Base-by-base conservation (phyloP, 2,888 invertebrate species). In the Nomada ferruginata region DNA sequence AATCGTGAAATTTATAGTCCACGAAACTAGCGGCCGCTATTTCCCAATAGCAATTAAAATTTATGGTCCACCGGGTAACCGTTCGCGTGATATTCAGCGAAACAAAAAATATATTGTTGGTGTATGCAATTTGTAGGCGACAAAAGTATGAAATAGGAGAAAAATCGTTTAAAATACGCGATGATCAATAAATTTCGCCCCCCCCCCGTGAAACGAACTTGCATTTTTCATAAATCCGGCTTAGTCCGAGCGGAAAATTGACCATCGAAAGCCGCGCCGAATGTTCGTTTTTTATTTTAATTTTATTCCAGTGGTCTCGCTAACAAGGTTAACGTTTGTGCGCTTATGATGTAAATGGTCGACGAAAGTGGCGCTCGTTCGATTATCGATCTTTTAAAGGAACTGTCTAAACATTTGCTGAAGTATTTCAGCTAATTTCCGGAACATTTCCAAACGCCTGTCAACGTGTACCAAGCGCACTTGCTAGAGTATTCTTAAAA, bases 161-260 rank as follows among this genome's bases (percentile, higher is more conserved):
- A 59, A 55, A 60, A 61, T 53, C 50, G 71, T 61, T 29, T 65
- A 47, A 59, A 65, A 81, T 73, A 72, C 44, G 63, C 55, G 42
- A 57, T 15, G 55, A 52, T 73, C 68, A 11, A 68, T 73, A 73
- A 80, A 80, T 73, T 69, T 29, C n/a, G 18, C 29, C 44, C 36
- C 29, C 29, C 29, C 42, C 20, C 68, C 63, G 63, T 73, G 73
- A 73, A 73, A 79, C 63, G 72, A 60, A 53, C 53, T 52, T 69
- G 73, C 47, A 73, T 69, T 73, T 59, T 69, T 76, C 29, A 65
- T 65, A 53, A 80, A 80, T 80, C 29, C 50, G 26, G 23, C 23
- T 61, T 57, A 69, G 23, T 7, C 57, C 44, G n/a, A 69, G 61
- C 80, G 59, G 73, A 57, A 81, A 81, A 81, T 81, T 81, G 79